Evolutionary conservation across 2,888 invertebrate genomes (phyloP).

Genomic region (Catonia carolina): DNA sequence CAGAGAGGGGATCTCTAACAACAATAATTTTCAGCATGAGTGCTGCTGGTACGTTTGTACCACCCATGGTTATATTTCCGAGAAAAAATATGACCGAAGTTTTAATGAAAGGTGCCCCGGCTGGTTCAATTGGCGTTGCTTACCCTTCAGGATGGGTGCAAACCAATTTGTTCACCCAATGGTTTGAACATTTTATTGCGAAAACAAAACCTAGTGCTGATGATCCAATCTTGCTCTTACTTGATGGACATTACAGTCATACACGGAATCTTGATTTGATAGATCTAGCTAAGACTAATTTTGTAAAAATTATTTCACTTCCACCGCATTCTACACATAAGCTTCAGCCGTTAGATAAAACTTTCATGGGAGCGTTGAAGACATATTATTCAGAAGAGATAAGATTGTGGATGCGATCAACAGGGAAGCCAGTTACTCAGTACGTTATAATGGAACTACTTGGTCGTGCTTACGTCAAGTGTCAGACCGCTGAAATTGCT

Average conservation of each 20-base stretch:
- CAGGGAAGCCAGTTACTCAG: too few relatives aligned
- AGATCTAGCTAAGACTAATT: conserved; percentile 22
- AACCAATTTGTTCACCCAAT: conserved; percentile 36
- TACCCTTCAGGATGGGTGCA: conserved; percentile 39
- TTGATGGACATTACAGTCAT: conserved; percentile 29
- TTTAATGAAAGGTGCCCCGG: conserved; percentile 38
- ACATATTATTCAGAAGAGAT: conserved; percentile 17
- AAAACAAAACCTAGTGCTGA: conserved; percentile 33
- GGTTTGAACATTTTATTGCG: conserved; percentile 37
- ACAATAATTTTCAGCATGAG: conserved; percentile 37
- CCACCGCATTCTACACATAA: conserved; percentile 29
- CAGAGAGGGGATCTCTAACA: conserved; percentile 37
- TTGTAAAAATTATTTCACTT: conserved; percentile 26
- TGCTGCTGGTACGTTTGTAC: conserved; percentile 35
- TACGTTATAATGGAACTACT: conserved; percentile 3
- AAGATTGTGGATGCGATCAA: too few relatives aligned
- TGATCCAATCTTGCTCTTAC: conserved; percentile 32
- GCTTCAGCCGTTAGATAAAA: conserved; percentile 28
- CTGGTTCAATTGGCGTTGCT: conserved; percentile 34
- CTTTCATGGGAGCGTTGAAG: conserved; percentile 29
- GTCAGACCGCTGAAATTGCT: conserved; percentile 1
- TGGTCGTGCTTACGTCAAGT: conserved; percentile 6
- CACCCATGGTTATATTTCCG: too few relatives aligned
- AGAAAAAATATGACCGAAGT: too few relatives aligned
- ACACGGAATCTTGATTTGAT: conserved; percentile 26